phyloP scores from a whole-genome alignment of 2,888 invertebrate genomes.

The Serripes groenlandicus region DNA sequence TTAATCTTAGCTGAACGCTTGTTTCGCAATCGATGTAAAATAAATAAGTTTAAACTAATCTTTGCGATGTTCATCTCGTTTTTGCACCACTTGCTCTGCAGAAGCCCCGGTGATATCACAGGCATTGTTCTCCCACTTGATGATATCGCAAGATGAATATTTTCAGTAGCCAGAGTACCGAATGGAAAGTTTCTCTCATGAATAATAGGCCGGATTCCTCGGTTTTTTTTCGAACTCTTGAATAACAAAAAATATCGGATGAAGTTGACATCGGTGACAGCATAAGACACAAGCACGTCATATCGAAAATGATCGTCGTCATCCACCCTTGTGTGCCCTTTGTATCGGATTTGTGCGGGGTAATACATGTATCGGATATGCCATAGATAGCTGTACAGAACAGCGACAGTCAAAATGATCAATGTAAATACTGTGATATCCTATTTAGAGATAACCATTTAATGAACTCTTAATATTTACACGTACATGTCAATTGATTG shows the following conservation, averaged over 20 bases:
- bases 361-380: conserved; percentile 57
- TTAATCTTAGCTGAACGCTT: too few relatives aligned
- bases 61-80: conserved; percentile 17
- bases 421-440: not conserved
- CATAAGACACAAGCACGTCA: conserved; percentile 54
- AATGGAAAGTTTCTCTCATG: conserved; percentile 56
- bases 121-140: conserved; percentile 50
- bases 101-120: conserved; percentile 42
- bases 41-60: too few relatives aligned
- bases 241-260: conserved; percentile 30
- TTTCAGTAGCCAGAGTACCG: conserved; percentile 49
- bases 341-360: conserved; percentile 38
- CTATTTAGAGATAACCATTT: not conserved
- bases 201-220: conserved; percentile 43
- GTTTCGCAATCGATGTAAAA: too few relatives aligned
- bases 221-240: conserved; percentile 37
- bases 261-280: conserved; percentile 40
- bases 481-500: not conserved
- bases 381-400: conserved; percentile 50
- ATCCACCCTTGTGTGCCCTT: conserved; percentile 17
- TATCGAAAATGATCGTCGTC: conserved; percentile 20
- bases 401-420: not conserved
- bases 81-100: conserved; percentile 58
- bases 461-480: not conserved
- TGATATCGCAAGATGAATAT: conserved; percentile 55